Evolutionary conservation across 2,888 invertebrate species (phyloP).

Genomic region (Dexiosoma caninum): DNA sequence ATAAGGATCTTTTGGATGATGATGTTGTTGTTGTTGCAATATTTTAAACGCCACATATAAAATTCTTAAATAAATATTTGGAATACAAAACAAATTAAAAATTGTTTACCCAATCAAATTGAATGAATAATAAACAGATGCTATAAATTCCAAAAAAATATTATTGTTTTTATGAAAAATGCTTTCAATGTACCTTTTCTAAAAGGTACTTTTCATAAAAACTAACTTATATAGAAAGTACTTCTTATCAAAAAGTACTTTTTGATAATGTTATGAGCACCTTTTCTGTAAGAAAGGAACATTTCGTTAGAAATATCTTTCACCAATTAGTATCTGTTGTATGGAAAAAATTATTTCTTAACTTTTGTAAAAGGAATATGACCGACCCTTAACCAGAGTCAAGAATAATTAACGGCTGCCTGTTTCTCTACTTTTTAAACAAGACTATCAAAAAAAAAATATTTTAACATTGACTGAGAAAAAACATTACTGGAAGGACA

Average conservation of each 20-base stretch:
- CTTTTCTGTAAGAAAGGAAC: too few species aligned
- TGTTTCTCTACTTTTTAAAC: background rate
- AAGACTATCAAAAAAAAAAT: background rate
- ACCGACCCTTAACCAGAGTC: too few species aligned
- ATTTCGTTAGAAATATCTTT: too few species aligned
- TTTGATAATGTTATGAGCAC: too few species aligned
- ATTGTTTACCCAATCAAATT: background rate
- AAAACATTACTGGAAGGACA: background rate
- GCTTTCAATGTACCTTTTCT: background rate
- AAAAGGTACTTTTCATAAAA: background rate
- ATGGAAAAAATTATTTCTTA: too few species aligned
- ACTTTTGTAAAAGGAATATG: too few species aligned
- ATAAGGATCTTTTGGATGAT: background rate
- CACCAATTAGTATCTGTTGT: too few species aligned
- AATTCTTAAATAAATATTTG: background rate
- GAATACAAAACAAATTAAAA: background rate
- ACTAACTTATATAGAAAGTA: background rate
- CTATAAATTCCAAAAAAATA: too few species aligned
- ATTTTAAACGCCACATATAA: background rate
- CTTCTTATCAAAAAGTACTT: too few species aligned
- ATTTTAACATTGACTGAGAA: background rate
- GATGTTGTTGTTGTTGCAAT: background rate
- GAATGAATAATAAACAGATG: background rate
- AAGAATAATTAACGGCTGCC: slow-evolving; percentile 17
- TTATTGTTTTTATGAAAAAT: background rate